These are phyloP conservation scores for Ligdia adustata DNA, from an alignment of 2,888 invertebrate species.

Conservation along the genomic window DNA sequence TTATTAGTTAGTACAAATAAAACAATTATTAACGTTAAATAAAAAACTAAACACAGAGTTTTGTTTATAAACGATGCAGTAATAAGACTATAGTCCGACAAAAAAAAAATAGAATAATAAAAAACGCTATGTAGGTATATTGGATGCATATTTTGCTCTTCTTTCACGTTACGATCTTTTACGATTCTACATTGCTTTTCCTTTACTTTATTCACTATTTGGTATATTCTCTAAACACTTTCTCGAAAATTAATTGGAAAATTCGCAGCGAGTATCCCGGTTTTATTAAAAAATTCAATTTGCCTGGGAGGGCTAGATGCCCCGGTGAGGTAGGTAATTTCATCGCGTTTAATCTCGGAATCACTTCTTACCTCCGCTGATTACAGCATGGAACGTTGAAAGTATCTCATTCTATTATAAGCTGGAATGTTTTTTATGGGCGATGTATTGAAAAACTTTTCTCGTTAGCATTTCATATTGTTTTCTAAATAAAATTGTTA, in stretches of 20 bases:
- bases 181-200: not conserved
- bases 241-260: conserved; percentile 35
- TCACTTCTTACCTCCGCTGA: conserved; percentile 50
- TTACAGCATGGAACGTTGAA: conserved; percentile 40
- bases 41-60: too few relatives aligned
- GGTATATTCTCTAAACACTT: conserved; percentile 28
- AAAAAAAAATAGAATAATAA: too few relatives aligned
- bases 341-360: conserved; percentile 52
- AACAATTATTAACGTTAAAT: too few relatives aligned
- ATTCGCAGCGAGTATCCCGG: conserved; percentile 20
- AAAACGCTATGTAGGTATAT: too few relatives aligned
- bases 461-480: too few relatives aligned
- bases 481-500: too few relatives aligned
- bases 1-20: too few relatives aligned
- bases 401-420: conserved; percentile 32
- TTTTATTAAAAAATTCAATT: conserved; percentile 52
- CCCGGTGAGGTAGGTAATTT: conserved; percentile 47
- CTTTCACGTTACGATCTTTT: too few relatives aligned
- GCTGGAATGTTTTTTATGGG: conserved; percentile 24
- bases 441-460: not conserved
- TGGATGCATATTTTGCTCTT: too few relatives aligned
- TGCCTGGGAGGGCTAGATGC: conserved; percentile 29
- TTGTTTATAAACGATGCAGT: too few relatives aligned
- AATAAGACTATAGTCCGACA: too few relatives aligned
- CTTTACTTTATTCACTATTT: conserved; percentile 18